Evolutionary conservation across 2,113 vertebrate genomes (phyloP).

Genomic region (Otolemur garnettii): DNA sequence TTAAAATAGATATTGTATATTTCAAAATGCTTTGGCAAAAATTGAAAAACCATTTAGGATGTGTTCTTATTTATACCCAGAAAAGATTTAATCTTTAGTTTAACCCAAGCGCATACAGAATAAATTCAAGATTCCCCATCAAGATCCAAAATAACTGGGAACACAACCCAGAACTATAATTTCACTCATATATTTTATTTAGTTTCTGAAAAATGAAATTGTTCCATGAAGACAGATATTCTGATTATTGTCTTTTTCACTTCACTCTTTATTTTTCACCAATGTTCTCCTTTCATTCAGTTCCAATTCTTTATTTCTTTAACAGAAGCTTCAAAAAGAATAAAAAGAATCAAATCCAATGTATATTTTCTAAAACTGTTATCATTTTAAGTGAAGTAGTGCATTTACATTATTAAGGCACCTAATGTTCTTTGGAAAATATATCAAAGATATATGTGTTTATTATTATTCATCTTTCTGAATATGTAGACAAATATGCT

Average conservation of each 20-base stretch:
- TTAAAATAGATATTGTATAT: neutral
- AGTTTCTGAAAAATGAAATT: neutral
- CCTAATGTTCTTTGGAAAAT: neutral
- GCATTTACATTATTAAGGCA: neutral
- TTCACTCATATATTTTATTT: neutral
- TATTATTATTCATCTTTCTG: neutral
- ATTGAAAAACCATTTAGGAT: neutral
- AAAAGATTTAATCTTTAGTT: neutral
- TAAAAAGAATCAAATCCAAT: neutral
- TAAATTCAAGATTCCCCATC: neutral
- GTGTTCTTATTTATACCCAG: neutral
- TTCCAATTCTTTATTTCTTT: neutral
- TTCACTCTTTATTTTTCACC: neutral
- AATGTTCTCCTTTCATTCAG: neutral
- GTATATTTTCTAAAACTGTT: neutral
- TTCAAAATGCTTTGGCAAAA: slow-evolving; percentile 7
- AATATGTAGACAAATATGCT: neutral
- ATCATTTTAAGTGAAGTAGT: neutral
- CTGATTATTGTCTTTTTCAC: neutral
- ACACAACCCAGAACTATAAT: neutral
- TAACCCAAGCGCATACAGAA: neutral
- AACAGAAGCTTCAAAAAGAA: neutral
- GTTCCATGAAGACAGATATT: neutral
- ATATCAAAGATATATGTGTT: neutral
- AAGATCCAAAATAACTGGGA: neutral